Conservation (phyloP, 2,888 invertebrate genomes). For the Thymelicus acteon region DNA sequence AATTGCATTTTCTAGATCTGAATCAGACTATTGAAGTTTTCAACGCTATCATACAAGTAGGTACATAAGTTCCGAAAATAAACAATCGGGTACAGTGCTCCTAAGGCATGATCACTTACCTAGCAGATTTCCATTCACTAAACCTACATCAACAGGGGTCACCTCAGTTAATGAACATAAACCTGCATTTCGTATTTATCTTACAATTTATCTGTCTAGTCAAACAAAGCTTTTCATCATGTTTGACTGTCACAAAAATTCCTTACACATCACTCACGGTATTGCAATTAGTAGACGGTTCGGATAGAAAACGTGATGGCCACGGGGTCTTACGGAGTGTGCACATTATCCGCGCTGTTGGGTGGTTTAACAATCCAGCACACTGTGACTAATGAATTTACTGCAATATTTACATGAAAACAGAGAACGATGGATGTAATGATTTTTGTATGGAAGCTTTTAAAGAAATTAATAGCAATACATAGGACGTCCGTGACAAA, state of each 20-base stretch:
- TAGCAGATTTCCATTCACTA: no score
- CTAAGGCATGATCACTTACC: no score
- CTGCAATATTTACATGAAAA: not conserved
- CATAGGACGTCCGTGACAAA: no score
- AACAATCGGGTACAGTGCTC: no score
- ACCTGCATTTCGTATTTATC: constrained; percentile 7
- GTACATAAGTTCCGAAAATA: no score
- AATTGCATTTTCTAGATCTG: no score
- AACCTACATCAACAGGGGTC: no score
- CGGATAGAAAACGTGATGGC: constrained; percentile 32
- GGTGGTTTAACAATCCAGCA: not conserved
- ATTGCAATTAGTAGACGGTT: constrained; percentile 38
- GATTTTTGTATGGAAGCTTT: no score
- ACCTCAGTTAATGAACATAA: not conserved
- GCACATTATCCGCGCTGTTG: not conserved
- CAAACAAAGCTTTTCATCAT: constrained; percentile 28
- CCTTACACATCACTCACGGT: constrained; percentile 40
- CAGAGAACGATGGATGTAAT: not conserved
- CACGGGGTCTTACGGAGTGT: constrained; percentile 29
- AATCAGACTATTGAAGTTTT: no score
- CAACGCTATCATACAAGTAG: no score
- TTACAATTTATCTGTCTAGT: constrained; percentile 12
- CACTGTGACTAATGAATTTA: not conserved
- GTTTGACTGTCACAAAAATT: constrained; percentile 38
- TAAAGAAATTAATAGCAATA: no score